phyloP scores from a whole-genome alignment of 2,888 invertebrate species.

The Rhopalosiphum nymphaeae region DNA sequence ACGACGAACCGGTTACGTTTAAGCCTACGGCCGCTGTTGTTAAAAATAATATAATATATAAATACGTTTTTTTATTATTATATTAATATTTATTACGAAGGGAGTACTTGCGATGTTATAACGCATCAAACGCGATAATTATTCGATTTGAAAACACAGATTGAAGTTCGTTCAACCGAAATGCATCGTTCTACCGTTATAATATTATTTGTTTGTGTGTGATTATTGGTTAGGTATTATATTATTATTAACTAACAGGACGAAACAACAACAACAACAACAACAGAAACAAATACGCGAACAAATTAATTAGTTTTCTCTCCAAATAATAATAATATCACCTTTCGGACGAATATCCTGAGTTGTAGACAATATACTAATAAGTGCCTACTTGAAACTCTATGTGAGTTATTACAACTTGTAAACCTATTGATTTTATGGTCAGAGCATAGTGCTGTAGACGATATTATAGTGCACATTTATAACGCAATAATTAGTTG shows the following conservation, averaged over 20 bases:
- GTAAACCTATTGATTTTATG: neutral
- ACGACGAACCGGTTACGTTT: conserved; percentile 59
- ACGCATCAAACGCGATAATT: conserved; percentile 40
- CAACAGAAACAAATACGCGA: neutral
- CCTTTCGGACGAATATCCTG: neutral
- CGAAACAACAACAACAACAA: neutral
- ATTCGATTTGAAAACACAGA: conserved; percentile 38
- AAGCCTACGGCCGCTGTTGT: conserved; percentile 32
- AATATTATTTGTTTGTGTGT: neutral
- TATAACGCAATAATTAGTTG: neutral
- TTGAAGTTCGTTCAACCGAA: conserved; percentile 59
- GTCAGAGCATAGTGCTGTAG: neutral
- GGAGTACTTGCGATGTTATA: neutral
- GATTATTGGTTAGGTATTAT: neutral
- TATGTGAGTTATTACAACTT: neutral
- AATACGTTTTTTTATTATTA: neutral
- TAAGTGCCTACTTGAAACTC: neutral
- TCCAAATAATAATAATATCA: neutral
- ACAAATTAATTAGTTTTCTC: conserved; percentile 17
- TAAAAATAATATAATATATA: conserved; percentile 20
- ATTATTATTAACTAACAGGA: neutral
- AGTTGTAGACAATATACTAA: neutral
- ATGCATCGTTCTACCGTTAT: conserved; percentile 52
- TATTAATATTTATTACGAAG: neutral
- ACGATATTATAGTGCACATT: neutral